A percentile compares a stretch with the other conserved stretches of the same genome.
Conservation (phyloP, 2,113 vertebrate species). For the Zapus hudsonius region DNA sequence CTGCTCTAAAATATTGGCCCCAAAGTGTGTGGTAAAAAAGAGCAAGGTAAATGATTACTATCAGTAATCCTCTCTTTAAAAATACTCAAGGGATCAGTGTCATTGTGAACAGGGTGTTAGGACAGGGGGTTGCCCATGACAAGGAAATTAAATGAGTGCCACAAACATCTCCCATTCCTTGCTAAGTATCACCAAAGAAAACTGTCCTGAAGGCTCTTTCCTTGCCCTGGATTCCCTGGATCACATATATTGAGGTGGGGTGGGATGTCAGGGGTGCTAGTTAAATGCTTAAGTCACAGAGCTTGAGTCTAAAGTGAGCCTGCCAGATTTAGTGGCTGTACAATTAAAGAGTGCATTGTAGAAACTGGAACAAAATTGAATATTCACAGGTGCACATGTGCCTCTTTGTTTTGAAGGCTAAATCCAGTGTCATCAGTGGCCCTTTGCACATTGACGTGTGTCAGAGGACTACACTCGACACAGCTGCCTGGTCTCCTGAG, state of each 20-base stretch:
- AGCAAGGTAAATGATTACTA: slow-evolving; percentile 47
- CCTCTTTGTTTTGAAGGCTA: slow-evolving; percentile 58
- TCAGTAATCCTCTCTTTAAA: slow-evolving; percentile 63
- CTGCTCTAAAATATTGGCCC: slow-evolving; percentile 68
- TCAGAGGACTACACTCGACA: slow-evolving; percentile 74
- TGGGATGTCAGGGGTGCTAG: not conserved
- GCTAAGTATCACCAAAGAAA: slow-evolving; percentile 54
- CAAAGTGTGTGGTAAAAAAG: slow-evolving; percentile 60
- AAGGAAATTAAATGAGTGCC: slow-evolving; percentile 28
- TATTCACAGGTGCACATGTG: slow-evolving; percentile 54
- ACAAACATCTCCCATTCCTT: slow-evolving; percentile 51
- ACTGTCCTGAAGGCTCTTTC: slow-evolving; percentile 62
- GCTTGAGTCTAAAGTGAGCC: slow-evolving; percentile 71
- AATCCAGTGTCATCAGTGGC: slow-evolving; percentile 64
- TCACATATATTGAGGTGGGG: not conserved
- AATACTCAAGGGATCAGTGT: slow-evolving; percentile 74
- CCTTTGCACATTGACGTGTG: slow-evolving; percentile 53
- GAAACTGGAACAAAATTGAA: slow-evolving; percentile 65
- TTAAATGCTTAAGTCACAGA: slow-evolving; percentile 69
- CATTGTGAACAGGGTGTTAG: slow-evolving; percentile 67
- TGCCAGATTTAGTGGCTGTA: slow-evolving; percentile 44
- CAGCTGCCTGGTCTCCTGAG: slow-evolving; percentile 73
- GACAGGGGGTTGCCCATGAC: not conserved
- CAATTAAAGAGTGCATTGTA: slow-evolving; percentile 60
- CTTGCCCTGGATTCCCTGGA: slow-evolving; percentile 71